Evolutionary conservation across 1,140 invertebrate species (phyloP).

Genomic region (Cyclina sinensis): DNA sequence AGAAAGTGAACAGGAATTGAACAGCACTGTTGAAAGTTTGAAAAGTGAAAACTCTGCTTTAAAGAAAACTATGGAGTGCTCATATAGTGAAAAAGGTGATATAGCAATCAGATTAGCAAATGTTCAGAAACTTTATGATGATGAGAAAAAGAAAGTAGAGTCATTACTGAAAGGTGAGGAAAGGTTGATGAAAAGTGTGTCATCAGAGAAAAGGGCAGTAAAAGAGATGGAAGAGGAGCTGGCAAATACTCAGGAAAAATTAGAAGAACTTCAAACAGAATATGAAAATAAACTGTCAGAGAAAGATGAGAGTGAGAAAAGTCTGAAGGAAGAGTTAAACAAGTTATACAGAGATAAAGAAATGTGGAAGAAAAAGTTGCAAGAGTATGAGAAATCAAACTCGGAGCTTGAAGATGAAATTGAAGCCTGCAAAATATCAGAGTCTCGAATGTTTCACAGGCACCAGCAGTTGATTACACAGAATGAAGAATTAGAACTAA

Average conservation of each 20-base stretch:
- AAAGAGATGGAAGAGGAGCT: constrained; percentile 72
- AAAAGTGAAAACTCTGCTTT: constrained; percentile 67
- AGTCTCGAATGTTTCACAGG: constrained; percentile 71
- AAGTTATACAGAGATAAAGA: constrained; percentile 60
- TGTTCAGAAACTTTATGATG: constrained; percentile 66
- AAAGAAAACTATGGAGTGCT: constrained; percentile 47
- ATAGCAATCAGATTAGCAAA: constrained; percentile 49
- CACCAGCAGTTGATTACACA: constrained; percentile 60
- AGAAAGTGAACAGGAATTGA: constrained; percentile 64
- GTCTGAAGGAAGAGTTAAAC: constrained; percentile 64
- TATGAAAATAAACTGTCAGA: constrained; percentile 69
- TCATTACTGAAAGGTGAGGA: constrained; percentile 70
- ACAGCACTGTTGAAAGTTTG: constrained; percentile 65
- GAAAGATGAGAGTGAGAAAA: constrained; percentile 67
- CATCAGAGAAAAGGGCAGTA: constrained; percentile 57
- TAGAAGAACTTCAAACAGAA: constrained; percentile 64
- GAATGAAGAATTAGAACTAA: constrained; percentile 66
- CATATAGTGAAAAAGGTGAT: constrained; percentile 62
- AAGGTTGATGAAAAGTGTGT: constrained; percentile 69
- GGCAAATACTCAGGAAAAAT: constrained; percentile 60
- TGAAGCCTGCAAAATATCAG: constrained; percentile 67
- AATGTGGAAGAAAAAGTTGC: constrained; percentile 65
- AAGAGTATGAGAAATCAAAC: constrained; percentile 67
- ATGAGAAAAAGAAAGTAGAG: constrained; percentile 71
- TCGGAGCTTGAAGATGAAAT: constrained; percentile 67